Percentiles rank a stretch among this genome's conserved stretches.
Evolutionary conservation across 2,797 vertebrate genomes (phyloP).

Genomic region (Ptychobarbus kaznakovi): DNA sequence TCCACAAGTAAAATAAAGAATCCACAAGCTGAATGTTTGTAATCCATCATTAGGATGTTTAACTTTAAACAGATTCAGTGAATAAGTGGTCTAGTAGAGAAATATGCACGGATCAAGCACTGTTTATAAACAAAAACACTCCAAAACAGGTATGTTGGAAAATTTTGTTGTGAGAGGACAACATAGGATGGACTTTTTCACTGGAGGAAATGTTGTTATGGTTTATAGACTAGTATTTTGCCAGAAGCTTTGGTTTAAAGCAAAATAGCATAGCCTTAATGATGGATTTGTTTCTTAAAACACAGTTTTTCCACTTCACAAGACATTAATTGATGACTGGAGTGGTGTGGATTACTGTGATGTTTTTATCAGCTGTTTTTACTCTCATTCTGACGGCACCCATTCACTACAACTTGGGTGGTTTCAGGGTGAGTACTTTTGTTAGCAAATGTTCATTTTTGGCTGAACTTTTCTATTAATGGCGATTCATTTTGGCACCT

Average conservation of each 20-base stretch:
- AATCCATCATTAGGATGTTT: not conserved
- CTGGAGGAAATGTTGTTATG: not conserved
- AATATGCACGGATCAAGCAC: not conserved
- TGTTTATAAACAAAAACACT: not conserved
- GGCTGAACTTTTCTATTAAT: not conserved
- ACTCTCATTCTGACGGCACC: not conserved
- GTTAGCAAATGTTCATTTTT: too few species aligned
- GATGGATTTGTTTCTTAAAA: not conserved
- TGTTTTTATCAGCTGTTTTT: not conserved
- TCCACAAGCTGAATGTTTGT: not conserved
- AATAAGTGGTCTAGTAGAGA: not conserved
- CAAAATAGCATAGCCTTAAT: not conserved
- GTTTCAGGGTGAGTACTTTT: not conserved
- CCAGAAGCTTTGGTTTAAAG: not conserved
- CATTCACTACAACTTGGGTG: not conserved
- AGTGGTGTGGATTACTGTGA: not conserved
- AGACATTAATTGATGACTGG: not conserved
- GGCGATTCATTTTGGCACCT: not conserved
- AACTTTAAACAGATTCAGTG: not conserved
- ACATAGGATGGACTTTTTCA: not conserved
- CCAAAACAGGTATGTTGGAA: not conserved
- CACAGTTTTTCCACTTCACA: not conserved
- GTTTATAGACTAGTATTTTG: not conserved
- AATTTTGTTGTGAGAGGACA: not conserved
- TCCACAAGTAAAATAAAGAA: not conserved